These are phyloP conservation scores for Agelas oroides DNA, from an alignment of 37 sponge, comb jelly and placozoan genomes.

Conservation along the genomic window DNA sequence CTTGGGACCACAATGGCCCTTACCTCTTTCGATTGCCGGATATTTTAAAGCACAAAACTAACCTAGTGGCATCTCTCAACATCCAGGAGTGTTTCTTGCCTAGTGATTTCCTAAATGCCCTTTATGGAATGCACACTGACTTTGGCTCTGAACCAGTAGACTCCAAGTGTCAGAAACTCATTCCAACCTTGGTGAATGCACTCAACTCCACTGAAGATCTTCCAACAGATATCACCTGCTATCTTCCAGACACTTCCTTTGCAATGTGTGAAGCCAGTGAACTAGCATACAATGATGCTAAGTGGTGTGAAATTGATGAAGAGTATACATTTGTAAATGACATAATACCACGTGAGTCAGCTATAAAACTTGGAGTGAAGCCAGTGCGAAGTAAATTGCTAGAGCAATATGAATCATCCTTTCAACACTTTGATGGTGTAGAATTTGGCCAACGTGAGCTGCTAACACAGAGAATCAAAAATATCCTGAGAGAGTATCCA, in stretches of 20 bases:
- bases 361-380: slow-evolving; percentile 15
- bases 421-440: neutral
- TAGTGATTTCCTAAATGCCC: slow-evolving; percentile 43
- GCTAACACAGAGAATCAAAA: slow-evolving; percentile 33
- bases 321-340: neutral
- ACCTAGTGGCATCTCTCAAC: slow-evolving; percentile 20
- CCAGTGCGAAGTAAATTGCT: neutral
- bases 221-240: no score
- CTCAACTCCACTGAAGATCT: no score
- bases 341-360: neutral
- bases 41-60: neutral
- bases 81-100: slow-evolving; percentile 33
- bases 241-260: slow-evolving; percentile 8
- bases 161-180: neutral
- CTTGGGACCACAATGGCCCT: slow-evolving; percentile 32
- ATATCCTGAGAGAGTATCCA: slow-evolving; percentile 55
- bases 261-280: slow-evolving; percentile 8
- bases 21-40: slow-evolving; percentile 54
- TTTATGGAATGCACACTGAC: slow-evolving; percentile 50
- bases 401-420: neutral
- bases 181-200: neutral
- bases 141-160: slow-evolving; percentile 17
- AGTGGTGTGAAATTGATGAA: slow-evolving; percentile 13
- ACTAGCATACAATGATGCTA: slow-evolving; percentile 41
- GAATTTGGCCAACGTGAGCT: slow-evolving; percentile 32